Base-by-base conservation (phyloP, 2,113 vertebrate species). In the Caranx ignobilis region DNA sequence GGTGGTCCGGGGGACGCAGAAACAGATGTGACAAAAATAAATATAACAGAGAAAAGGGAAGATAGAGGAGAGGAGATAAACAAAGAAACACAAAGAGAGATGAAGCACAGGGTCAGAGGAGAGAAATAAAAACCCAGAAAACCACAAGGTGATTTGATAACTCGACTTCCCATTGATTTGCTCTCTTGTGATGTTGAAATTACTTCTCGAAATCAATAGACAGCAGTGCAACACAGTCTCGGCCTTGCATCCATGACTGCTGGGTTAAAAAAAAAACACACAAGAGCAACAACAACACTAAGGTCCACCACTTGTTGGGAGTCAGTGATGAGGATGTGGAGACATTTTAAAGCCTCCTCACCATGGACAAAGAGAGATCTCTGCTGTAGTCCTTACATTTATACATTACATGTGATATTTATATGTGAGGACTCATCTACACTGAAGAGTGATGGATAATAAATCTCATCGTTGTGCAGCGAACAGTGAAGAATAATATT, bases 151-250 rank as follows among this genome's bases (percentile, higher is more conserved):
- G 61, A 80, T 91, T 82, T 84, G 81, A 87, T 86, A 80, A 87
- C 81, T 88, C 1, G 41, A 82, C 79, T 75, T 71, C 45, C 11
- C 35, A 87, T 91, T 83, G 84, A 90, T 85, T 41, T 74, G 34
- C 73, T 82, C 65, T 85, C 69, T 63, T 61, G 55, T 79, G 78
- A 80, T 86, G 83, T 67, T 81, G 74, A 90, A 89, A 91, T 89
- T 80, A 86, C 82, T 84, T 87, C 70, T 79, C n/a, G 10, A 48
- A 81, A 89, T 89, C 86, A n/a, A 90, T 88, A 78, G 26, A 41
- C 12, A 9, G 26, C 11, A 18, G 56, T 48, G 19, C 61, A 26
- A 41, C 70, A 63, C 62, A 70, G 52, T 26, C 47, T 10, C 31
- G 3, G 50, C 71, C 39, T 64, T 18, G 21, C 19, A 70, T 70